Base-by-base conservation (phyloP, 1,140 invertebrate genomes). In the Aphaenogaster ashmeadi region DNA sequence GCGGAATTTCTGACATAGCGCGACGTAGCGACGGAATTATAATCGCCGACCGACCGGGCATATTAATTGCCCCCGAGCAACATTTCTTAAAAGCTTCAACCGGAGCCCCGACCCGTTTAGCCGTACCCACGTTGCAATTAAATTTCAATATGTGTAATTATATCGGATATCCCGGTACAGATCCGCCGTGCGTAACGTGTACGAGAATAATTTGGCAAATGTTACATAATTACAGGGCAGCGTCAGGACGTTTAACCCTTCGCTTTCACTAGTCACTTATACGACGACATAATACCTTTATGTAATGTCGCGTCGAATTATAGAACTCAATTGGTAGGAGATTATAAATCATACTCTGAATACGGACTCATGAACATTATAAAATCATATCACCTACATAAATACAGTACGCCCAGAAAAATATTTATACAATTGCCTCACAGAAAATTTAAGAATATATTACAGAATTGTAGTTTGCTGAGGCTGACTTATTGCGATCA, bases 71-170 rank as follows among this genome's bases (percentile, higher is more conserved):
- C 69, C 54, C 11, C 56, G 41, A 74, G 69, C 69, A n/a, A 41
- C 7, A 38, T 62, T 60, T 75, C 54, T 84, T 74, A 75, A 84
- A 75, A 84, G 69, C 41, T 36, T 18, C 52, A 18, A 18, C 15
- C 50, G 18, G 21, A 21, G 6, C 7, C 47, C n/a, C 36, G 36
- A 58, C 27, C 15, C 38, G 38, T 81, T 81, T 44, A 71, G 79
- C 47, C 33, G 15, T 71, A 83, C 2, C 52, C 67, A 74, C 67
- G 67, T 83, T 54, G 80, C 80, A 83, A 83, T 83, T 83, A 83
- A 83, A 83, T 83, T 83, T 58, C 80, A 83, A 83, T 74, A 74
- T 83, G 2, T 44, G 27, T 72, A 83, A 83, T 83, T 83, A 74
- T 58, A 56, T 44, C 38, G 38, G 13, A 50, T 71, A 33, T 54